Evolutionary conservation across 2,797 vertebrate genomes (phyloP), one percentile per base, ranked within the genome.

Genomic region (Pempheris klunzingeri): DNA sequence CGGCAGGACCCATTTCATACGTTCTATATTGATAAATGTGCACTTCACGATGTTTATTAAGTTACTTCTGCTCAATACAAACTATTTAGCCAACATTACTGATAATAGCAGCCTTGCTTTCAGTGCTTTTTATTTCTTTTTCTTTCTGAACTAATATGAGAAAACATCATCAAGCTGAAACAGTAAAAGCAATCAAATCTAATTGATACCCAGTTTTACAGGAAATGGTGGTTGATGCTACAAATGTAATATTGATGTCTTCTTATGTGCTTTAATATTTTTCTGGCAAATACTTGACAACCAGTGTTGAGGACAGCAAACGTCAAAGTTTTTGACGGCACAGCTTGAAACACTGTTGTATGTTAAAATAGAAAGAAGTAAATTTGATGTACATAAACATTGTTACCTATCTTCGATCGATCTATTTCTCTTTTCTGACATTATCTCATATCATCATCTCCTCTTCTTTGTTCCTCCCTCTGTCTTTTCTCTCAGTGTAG

Each of bases 401-500:
- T 59, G 44, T 64, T 61, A 34, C 63, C 60, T 24, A 61, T 54
- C 7, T 3, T n/a, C n/a, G n/a, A n/a, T n/a, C n/a, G n/a, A n/a
- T 66, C 32, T 62, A 52, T 68, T 68, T 55, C 44, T 38, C 14
- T 32, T 46, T 63, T 39, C 41, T 61, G 32, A 47, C 49, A 60
- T 10, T 47, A 54, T 61, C 15, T 36, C 34, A 34, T 59, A 2
- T 26, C 43, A 12, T 43, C 22, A 49, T 54, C 34, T 41, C 43
- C 14, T 50, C 38, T 50, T 41, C 55, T 55, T 26, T 53, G 4
- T 41, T 2, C 15, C 24, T 39, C 44, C 9, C 10, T 49, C 57
- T 22, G 55, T 38, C 59, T 71, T 13, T 74, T 82, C 28, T 79
- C 28, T 61, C 88, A 97, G 96, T 91, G 95, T 95, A 96, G 96